Evolutionary conservation across 2,888 invertebrate species (phyloP).

Genomic region (Eupithecia vulgata): DNA sequence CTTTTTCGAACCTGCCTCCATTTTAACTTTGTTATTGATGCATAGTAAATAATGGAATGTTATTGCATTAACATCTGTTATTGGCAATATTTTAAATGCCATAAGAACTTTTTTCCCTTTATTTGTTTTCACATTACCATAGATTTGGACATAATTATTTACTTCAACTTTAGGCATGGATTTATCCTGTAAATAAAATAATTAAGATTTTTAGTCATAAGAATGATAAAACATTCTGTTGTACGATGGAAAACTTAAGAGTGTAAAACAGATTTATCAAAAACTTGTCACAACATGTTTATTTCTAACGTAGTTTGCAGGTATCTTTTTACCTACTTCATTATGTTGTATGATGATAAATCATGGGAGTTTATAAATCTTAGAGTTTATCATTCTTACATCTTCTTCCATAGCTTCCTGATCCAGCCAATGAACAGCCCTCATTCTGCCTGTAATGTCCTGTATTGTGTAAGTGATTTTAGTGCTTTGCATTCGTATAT

Average conservation of each 20-base stretch:
- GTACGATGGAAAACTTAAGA: background rate
- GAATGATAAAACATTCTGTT: background rate
- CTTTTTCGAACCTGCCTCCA: constrained; percentile 80
- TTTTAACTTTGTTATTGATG: constrained; percentile 77
- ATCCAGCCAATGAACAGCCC: constrained; percentile 78
- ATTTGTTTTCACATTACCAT: constrained; percentile 79
- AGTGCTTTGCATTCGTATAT: constrained; percentile 77
- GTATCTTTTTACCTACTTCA: too few species aligned
- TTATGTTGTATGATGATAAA: background rate
- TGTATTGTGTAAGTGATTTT: constrained; percentile 81
- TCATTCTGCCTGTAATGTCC: constrained; percentile 80
- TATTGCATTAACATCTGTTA: constrained; percentile 78
- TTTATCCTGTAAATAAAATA: constrained; percentile 65
- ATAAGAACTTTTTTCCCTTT: constrained; percentile 79
- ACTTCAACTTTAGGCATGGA: constrained; percentile 77
- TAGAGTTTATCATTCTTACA: constrained; percentile 54
- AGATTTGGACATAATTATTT: constrained; percentile 78
- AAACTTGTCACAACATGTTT: background rate
- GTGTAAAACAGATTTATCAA: background rate
- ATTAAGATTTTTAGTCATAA: background rate
- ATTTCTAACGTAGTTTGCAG: background rate
- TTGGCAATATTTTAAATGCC: constrained; percentile 78
- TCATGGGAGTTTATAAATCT: background rate
- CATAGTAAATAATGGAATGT: constrained; percentile 81
- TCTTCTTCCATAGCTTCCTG: constrained; percentile 80